These are phyloP conservation scores for Tupaia tana DNA, from an alignment of 2,113 vertebrate genomes.

Conservation along the genomic window DNA sequence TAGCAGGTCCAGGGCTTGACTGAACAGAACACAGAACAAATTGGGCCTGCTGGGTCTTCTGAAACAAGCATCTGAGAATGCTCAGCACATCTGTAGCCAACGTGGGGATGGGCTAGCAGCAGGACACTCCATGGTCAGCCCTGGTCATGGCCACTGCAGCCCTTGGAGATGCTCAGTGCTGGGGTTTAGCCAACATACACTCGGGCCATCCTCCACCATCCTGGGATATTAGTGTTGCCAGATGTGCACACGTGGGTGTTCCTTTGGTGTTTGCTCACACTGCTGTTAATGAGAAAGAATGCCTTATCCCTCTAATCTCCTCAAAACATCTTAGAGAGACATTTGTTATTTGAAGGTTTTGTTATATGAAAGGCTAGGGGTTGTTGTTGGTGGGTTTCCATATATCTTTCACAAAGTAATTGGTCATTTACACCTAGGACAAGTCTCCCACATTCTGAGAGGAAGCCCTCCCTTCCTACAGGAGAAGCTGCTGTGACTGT, in stretches of 20 bases:
- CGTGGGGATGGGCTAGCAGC: neutral
- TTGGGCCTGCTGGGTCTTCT: neutral
- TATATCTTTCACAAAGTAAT: neutral
- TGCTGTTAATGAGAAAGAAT: neutral
- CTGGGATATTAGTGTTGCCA: neutral
- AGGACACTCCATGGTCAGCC: conserved; percentile 52
- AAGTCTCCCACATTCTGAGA: neutral
- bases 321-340: conserved; percentile 36
- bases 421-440: neutral
- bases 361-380: conserved; percentile 31
- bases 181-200: neutral
- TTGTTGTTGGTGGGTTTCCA: neutral
- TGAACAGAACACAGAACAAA: neutral
- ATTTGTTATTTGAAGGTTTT: neutral
- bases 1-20: neutral
- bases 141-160: neutral
- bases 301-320: neutral
- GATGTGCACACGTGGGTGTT: too few relatives aligned
- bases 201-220: neutral
- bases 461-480: fast-evolving
- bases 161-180: neutral
- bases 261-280: neutral
- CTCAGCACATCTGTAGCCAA: neutral
- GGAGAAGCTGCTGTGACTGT: neutral
- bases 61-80: neutral